phyloP scores from a whole-genome alignment of 2,888 invertebrate species.

The Thecophora atra region DNA sequence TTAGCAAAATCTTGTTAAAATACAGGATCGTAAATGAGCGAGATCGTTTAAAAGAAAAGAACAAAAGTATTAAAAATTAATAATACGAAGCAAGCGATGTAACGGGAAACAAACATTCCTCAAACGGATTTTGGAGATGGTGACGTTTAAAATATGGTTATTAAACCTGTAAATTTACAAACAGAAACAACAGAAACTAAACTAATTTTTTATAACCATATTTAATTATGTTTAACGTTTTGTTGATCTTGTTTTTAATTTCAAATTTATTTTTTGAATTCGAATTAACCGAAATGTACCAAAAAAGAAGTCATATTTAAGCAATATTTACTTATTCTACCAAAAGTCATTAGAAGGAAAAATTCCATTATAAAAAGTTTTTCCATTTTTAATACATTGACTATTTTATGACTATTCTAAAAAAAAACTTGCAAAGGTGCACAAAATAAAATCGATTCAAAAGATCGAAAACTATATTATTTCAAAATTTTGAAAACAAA shows the following conservation, averaged over 20 bases:
- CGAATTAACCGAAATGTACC: neutral
- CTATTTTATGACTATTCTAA: no score
- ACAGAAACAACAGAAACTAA: neutral
- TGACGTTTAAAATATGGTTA: slow-evolving; percentile 7
- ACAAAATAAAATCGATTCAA: no score
- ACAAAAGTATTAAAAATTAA: slow-evolving; percentile 35
- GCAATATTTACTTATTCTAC: no score
- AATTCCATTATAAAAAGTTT: no score
- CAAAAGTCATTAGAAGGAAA: no score
- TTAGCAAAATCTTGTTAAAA: slow-evolving; percentile 29
- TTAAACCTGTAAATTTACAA: neutral
- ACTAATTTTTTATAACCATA: neutral
- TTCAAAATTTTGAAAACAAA: no score
- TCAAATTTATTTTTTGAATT: slow-evolving; percentile 3
- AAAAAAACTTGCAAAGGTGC: no score
- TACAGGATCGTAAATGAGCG: slow-evolving; percentile 19
- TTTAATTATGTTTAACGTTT: slow-evolving; percentile 17
- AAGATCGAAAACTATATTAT: no score
- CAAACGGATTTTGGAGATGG: slow-evolving; percentile 13
- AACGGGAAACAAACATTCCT: slow-evolving; percentile 25
- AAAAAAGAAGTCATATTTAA: no score
- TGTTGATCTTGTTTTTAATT: slow-evolving; percentile 21
- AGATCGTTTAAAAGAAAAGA: slow-evolving; percentile 15
- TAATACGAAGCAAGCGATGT: slow-evolving; percentile 38
- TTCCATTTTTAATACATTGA: no score